phyloP scores from a whole-genome alignment of 1,140 invertebrate genomes.

The Acarapis woodi region DNA sequence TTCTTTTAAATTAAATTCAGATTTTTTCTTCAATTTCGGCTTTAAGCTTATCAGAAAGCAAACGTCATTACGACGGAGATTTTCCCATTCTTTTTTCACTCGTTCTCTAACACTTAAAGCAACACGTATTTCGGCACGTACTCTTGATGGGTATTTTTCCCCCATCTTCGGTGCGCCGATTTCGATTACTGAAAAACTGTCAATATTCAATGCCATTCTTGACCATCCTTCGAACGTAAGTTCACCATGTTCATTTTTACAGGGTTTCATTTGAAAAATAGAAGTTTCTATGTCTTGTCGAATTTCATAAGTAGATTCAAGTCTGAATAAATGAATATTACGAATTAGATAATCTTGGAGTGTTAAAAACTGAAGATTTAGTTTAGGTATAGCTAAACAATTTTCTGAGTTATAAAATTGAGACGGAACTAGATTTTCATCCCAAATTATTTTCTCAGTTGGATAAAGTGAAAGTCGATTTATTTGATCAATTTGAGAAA shows the following conservation, averaged over 20 bases:
- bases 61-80: slow-evolving; percentile 81
- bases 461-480: slow-evolving; percentile 97
- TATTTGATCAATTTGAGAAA: slow-evolving; percentile 70
- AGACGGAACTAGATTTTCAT: slow-evolving; percentile 90
- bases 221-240: slow-evolving; percentile 90
- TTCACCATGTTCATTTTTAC: slow-evolving; percentile 55
- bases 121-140: slow-evolving; percentile 73
- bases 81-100: slow-evolving; percentile 90
- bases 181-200: slow-evolving; percentile 77
- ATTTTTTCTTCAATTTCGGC: slow-evolving; percentile 38
- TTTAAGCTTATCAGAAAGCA: slow-evolving; percentile 79
- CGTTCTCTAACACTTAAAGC: slow-evolving; percentile 62
- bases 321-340: slow-evolving; percentile 87
- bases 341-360: slow-evolving; percentile 88
- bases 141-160: slow-evolving; percentile 71
- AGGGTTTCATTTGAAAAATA: slow-evolving; percentile 69
- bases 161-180: slow-evolving; percentile 32
- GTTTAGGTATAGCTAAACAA: slow-evolving; percentile 76
- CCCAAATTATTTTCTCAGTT: slow-evolving; percentile 93
- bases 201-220: slow-evolving; percentile 83
- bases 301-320: slow-evolving; percentile 98
- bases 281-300: slow-evolving; percentile 93
- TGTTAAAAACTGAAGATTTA: slow-evolving; percentile 94
- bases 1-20: slow-evolving; percentile 43
- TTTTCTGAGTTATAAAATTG: slow-evolving; percentile 88